A percentile compares a stretch with the other conserved stretches of the same genome.
These are phyloP conservation scores for Scaptomyza reducta DNA, from an alignment of 2,888 invertebrate genomes.

Conservation along the genomic window DNA sequence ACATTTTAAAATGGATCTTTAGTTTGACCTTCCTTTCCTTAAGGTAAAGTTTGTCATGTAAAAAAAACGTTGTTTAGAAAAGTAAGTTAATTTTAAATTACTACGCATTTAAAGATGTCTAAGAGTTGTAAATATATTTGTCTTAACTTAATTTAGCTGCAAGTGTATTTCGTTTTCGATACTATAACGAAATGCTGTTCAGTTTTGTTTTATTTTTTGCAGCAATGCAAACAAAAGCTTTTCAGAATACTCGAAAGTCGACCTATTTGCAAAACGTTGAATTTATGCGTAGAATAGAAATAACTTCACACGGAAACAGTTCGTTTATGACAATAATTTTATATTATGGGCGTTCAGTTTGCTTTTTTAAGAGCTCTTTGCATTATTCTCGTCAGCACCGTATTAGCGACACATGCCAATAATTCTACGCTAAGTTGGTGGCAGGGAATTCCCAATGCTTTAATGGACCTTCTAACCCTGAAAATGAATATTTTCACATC, in stretches of 20 bases:
- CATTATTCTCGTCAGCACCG: conserved; percentile 14
- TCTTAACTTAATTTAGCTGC: not conserved
- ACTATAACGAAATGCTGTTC: not conserved
- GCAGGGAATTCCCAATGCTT: conserved; percentile 41
- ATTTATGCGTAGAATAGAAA: not conserved
- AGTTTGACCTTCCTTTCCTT: no score
- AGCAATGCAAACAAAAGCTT: conserved; percentile 38
- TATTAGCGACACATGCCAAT: conserved; percentile 4
- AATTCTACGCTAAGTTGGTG: conserved; percentile 46
- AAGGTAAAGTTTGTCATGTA: not conserved
- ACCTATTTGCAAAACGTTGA: conserved; percentile 27
- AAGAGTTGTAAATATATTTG: not conserved
- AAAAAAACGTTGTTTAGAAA: not conserved
- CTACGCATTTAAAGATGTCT: not conserved
- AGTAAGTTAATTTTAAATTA: not conserved
- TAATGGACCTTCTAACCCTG: conserved; percentile 63
- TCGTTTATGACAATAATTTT: not conserved
- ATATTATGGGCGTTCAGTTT: conserved; percentile 19
- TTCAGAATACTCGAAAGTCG: conserved; percentile 7
- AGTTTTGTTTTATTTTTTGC: not conserved
- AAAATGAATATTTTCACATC: conserved; percentile 75
- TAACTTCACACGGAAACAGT: conserved; percentile 10
- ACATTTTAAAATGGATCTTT: not conserved
- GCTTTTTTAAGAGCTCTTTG: not conserved
- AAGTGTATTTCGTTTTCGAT: conserved; percentile 13